Conservation (phyloP, 2,113 vertebrate species). For the Pongo pygmaeus region DNA sequence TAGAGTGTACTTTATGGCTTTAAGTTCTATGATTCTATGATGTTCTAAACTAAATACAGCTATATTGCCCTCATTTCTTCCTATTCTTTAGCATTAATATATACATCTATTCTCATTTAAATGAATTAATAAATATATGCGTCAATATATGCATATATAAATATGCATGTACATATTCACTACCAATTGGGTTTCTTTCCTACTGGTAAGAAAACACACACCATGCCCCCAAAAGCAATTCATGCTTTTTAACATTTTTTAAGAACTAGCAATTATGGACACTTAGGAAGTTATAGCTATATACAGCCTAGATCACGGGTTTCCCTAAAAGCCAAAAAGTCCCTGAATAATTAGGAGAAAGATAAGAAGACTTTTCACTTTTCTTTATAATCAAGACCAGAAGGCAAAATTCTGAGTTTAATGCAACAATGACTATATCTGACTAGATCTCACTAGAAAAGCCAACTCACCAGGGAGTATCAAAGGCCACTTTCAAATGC, state of each 20-base stretch:
- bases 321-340: not conserved
- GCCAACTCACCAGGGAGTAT: not conserved
- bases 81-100: not conserved
- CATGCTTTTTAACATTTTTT: not conserved
- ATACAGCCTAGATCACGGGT: not conserved
- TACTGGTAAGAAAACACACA: not conserved
- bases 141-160: not conserved
- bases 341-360: not conserved
- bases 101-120: not conserved
- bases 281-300: not conserved
- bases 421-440: not conserved
- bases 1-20: not conserved
- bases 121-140: not conserved
- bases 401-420: conserved; percentile 15
- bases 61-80: not conserved
- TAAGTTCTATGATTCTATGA: not conserved
- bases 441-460: not conserved
- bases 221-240: not conserved
- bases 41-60: not conserved
- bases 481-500: not conserved
- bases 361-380: not conserved
- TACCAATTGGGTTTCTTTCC: not conserved
- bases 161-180: not conserved
- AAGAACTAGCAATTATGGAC: not conserved
- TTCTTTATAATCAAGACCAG: not conserved